A percentile compares a stretch with the other conserved stretches of the same genome.
Conservation (phyloP, 2,113 vertebrate genomes). For the Raja brachyura region DNA sequence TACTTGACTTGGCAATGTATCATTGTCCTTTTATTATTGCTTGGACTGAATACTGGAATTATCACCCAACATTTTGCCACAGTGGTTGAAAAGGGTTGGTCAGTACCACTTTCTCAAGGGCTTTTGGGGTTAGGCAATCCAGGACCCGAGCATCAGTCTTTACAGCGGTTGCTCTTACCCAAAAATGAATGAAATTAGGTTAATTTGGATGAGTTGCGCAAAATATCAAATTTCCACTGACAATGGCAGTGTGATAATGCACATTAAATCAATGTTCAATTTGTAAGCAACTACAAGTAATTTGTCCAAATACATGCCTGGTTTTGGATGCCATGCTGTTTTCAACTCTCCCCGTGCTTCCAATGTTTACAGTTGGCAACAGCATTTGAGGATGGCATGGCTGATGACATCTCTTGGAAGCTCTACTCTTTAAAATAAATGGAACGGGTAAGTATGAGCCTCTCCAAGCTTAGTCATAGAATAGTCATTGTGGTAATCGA, state of each 20-base stretch:
- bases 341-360: neutral
- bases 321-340: neutral
- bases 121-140: too few relatives aligned
- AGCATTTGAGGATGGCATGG: neutral
- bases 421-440: neutral
- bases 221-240: neutral
- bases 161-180: too few relatives aligned
- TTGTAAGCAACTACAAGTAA: neutral
- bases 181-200: neutral
- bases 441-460: neutral
- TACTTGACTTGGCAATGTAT: too few relatives aligned
- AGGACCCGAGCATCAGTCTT: too few relatives aligned
- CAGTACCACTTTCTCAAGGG: too few relatives aligned
- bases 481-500: neutral
- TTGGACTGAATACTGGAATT: too few relatives aligned
- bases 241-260: neutral
- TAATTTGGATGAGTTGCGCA: neutral
- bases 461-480: neutral
- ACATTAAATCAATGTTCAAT: neutral
- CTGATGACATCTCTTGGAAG: neutral
- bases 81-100: too few relatives aligned
- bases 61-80: too few relatives aligned
- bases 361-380: neutral
- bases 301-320: neutral
- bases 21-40: too few relatives aligned